Evolutionary conservation across 2,888 invertebrate genomes (phyloP).

Genomic region (Meiosimyza platycephala): DNA sequence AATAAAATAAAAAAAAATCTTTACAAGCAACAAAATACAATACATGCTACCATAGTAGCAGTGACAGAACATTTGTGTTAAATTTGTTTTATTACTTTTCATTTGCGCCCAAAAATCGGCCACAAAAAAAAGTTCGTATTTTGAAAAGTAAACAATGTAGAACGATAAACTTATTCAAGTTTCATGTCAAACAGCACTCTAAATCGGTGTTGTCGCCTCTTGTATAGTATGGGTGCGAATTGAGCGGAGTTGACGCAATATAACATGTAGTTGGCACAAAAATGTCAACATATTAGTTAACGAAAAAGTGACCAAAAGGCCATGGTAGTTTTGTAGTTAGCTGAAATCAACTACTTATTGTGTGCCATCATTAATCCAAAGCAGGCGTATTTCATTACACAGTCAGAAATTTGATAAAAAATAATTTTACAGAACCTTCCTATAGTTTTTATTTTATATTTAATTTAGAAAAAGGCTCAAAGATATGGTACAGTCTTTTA

Average conservation of each 20-base stretch:
- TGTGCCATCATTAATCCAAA: too few relatives aligned
- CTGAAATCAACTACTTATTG: too few relatives aligned
- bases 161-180: slow-evolving; percentile 20
- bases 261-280: not conserved
- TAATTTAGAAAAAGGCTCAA: too few relatives aligned
- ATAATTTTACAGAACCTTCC: too few relatives aligned
- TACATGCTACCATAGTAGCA: slow-evolving; percentile 10
- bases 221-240: not conserved
- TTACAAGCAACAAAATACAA: too few relatives aligned
- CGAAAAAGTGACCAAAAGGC: not conserved
- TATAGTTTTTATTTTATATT: too few relatives aligned
- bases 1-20: too few relatives aligned
- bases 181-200: not conserved
- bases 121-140: not conserved
- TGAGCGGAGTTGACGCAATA: not conserved
- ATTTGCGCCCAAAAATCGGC: slow-evolving; percentile 44
- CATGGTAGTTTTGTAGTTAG: too few relatives aligned
- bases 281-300: slow-evolving; percentile 28
- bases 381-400: too few relatives aligned
- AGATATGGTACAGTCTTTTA: too few relatives aligned
- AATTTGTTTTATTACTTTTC: slow-evolving; percentile 63
- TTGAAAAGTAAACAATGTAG: slow-evolving; percentile 7
- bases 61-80: slow-evolving; percentile 56
- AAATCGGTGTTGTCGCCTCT: not conserved
- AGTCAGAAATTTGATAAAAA: too few relatives aligned